Evolutionary conservation across 2,888 invertebrate species (phyloP).

Genomic region (Dioctria linearis): DNA sequence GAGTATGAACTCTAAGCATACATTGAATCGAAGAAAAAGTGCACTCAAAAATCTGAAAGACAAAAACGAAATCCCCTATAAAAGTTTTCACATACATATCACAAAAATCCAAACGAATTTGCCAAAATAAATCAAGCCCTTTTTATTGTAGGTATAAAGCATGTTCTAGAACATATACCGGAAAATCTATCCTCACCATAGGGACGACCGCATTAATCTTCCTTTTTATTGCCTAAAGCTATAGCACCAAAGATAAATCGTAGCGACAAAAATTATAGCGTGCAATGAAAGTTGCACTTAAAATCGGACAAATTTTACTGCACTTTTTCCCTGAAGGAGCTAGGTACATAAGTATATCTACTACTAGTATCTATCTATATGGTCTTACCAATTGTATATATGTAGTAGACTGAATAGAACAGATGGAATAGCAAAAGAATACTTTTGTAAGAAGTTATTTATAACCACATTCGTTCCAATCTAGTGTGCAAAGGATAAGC

Average conservation of each 20-base stretch:
- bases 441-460: constrained; percentile 36
- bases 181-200: constrained; percentile 30
- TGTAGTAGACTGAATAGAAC: too few relatives aligned
- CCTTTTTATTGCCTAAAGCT: constrained; percentile 44
- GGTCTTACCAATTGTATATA: background rate
- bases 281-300: constrained; percentile 52
- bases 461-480: constrained; percentile 53
- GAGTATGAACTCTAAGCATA: too few relatives aligned
- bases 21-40: too few relatives aligned
- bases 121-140: constrained; percentile 26
- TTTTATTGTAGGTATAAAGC: background rate
- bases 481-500: constrained; percentile 33
- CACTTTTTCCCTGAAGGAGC: background rate
- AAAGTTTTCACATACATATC: background rate
- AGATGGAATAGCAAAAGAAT: constrained; percentile 7
- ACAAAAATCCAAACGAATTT: constrained; percentile 16
- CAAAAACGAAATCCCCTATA: too few relatives aligned
- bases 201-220: constrained; percentile 37
- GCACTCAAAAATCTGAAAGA: too few relatives aligned
- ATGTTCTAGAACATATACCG: background rate
- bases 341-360: too few relatives aligned
- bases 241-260: constrained; percentile 43
- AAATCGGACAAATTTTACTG: constrained; percentile 52
- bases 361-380: too few relatives aligned
- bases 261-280: constrained; percentile 49